phyloP scores from a whole-genome alignment of 2,797 vertebrate species.

The Cygnus olor region DNA sequence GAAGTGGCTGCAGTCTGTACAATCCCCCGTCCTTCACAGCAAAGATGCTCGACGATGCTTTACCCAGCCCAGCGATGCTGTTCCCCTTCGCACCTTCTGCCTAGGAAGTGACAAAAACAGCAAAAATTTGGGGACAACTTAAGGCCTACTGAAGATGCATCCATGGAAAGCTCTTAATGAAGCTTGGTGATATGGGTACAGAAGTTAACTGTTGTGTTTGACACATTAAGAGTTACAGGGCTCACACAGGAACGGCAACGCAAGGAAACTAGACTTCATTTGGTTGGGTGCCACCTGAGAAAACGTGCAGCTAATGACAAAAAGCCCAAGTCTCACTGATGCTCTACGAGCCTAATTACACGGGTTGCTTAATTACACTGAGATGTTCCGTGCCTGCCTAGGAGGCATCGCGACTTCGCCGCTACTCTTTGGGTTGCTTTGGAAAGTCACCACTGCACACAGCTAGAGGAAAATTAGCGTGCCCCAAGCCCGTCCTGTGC shows the following conservation, averaged over 20 bases:
- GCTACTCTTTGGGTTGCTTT: slow-evolving; percentile 18
- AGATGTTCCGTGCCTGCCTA: fast-evolving
- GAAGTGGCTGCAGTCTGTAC: not conserved
- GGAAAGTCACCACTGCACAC: not conserved
- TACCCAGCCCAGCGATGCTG: not conserved
- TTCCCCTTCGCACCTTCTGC: not conserved
- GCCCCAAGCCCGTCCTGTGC: not conserved
- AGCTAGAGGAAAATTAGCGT: fast-evolving
- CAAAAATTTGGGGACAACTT: not conserved
- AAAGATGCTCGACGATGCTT: not conserved
- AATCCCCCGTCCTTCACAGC: not conserved
- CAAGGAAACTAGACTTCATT: not conserved
- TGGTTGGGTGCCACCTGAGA: slow-evolving; percentile 53
- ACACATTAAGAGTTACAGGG: not conserved
- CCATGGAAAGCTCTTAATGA: not conserved
- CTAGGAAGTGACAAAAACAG: not conserved
- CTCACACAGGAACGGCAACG: not conserved
- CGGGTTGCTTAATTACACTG: fast-evolving
- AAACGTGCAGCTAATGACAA: not conserved
- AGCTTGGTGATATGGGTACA: not conserved
- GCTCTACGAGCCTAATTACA: not conserved
- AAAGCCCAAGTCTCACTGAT: not conserved
- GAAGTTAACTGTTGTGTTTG: fast-evolving
- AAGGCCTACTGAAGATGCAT: not conserved
- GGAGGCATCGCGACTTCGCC: not conserved